phyloP scores from a whole-genome alignment of 37 sponge, comb jelly and placozoan genomes.

The Cladorhizidae sp. region DNA sequence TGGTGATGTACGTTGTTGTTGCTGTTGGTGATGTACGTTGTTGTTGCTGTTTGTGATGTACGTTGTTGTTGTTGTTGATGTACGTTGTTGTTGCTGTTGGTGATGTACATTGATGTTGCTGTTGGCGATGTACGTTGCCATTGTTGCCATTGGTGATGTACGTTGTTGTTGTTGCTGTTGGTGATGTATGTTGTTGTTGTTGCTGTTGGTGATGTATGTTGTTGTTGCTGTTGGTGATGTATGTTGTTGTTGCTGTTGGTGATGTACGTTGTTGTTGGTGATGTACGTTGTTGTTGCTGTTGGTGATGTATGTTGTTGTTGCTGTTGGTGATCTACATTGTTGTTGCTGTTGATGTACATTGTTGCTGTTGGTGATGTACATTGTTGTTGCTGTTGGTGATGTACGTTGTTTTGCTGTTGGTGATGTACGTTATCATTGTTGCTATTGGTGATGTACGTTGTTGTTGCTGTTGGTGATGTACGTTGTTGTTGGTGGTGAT shows the following conservation, averaged over 20 bases:
- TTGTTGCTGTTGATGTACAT: not conserved
- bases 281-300: not conserved
- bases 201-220: not conserved
- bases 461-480: not conserved
- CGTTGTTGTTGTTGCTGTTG: not conserved
- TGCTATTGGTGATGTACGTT: not conserved
- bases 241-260: constrained; percentile 1
- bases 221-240: not conserved
- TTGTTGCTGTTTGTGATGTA: not conserved
- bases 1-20: not conserved
- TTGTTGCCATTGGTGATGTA: not conserved
- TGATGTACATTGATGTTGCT: not conserved
- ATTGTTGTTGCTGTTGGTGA: not conserved
- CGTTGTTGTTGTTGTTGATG: not conserved
- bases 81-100: not conserved
- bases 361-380: no score
- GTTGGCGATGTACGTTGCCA: no score
- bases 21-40: no score
- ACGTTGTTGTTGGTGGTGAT: not conserved
- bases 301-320: not conserved
- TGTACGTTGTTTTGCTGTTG: not conserved
- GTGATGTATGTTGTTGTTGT: no score
- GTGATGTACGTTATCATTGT: not conserved
- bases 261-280: no score
- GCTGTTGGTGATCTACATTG: not conserved